Evolutionary conservation across 2,888 invertebrate species (phyloP), one percentile per base, ranked within the genome.

Genomic region (Thera britannica): DNA sequence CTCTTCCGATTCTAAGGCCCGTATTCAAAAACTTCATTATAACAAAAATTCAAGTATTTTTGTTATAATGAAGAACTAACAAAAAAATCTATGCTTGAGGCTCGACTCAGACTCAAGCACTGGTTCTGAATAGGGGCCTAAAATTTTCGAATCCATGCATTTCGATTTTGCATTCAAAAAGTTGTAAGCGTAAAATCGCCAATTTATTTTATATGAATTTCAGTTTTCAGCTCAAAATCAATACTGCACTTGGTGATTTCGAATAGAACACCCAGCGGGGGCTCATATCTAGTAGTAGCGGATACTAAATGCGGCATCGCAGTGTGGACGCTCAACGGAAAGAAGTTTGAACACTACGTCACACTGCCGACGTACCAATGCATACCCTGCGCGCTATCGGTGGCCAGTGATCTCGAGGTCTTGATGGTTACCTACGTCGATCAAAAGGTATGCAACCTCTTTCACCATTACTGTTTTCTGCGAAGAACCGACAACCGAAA

Each of bases 361-460:
- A 94, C 94, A 61, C 87, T 98, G 74, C 98, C 98, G 0, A 95
- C 93, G 44, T 96, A 97, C 81, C 88, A 90, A 9, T 96, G 95
- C 70, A 94, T 96, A 49, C 96, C 97, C 0, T 96, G 97, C 0
- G 97, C 97, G 0, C 79, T 98, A 74, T 94, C 95, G 0, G 93
- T 98, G 55, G 95, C 96, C 80, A 93, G 94, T 23, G 85, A 84
- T 7, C 88, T 89, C 2, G 93, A 95, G 4, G 94, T 94, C 55
- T 85, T 98, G 6, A 94, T 97, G 46, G 93, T 97, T 8, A 95
- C 95, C 2, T 98, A 98, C 89, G 94, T 97, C 0, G 97, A 98
- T 91, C 96, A 97, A 78, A 96, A 96, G 95, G 97, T 97, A 34
- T 38, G 38, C 3, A 38, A 38, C 38, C 38, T 38, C 6, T 23